These are phyloP conservation scores for Rhagonycha lutea DNA, from an alignment of 2,888 invertebrate genomes.

Conservation along the genomic window DNA sequence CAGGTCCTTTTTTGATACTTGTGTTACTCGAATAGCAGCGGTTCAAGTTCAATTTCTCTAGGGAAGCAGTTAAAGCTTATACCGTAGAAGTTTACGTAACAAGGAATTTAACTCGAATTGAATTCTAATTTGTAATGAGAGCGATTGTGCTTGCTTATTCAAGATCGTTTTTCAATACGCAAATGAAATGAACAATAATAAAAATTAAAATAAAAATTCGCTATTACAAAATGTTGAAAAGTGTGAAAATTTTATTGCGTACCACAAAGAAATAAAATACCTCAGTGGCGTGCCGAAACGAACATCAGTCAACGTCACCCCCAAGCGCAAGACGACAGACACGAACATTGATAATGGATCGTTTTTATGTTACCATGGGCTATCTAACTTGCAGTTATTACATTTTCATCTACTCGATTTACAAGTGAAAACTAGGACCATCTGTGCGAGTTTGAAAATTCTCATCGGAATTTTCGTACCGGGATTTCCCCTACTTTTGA, in stretches of 20 bases:
- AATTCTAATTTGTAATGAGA: constrained; percentile 30
- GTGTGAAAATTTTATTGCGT: not conserved
- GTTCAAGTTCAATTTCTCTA: constrained; percentile 33
- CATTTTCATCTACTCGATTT: constrained; percentile 24
- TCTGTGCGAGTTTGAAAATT: not conserved
- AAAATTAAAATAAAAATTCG: not conserved
- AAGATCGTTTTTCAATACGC: not conserved
- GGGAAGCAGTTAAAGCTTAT: constrained; percentile 30
- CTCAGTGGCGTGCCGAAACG: constrained; percentile 36
- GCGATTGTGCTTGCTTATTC: not conserved
- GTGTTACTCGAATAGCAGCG: constrained; percentile 26
- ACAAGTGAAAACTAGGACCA: not conserved
- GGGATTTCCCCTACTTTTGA: not conserved
- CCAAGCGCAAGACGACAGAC: constrained; percentile 43
- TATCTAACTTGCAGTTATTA: constrained; percentile 25
- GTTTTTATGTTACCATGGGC: constrained; percentile 41
- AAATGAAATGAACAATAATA: not conserved
- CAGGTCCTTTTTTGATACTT: constrained; percentile 29
- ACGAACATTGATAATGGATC: constrained; percentile 49
- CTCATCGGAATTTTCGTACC: not conserved
- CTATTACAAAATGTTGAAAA: not conserved
- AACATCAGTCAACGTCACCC: constrained; percentile 47
- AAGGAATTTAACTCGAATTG: constrained; percentile 29
- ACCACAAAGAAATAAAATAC: constrained; percentile 8
- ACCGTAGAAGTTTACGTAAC: constrained; percentile 31